phyloP scores from a whole-genome alignment of 2,888 invertebrate genomes.

The Harpalus rubripes region DNA sequence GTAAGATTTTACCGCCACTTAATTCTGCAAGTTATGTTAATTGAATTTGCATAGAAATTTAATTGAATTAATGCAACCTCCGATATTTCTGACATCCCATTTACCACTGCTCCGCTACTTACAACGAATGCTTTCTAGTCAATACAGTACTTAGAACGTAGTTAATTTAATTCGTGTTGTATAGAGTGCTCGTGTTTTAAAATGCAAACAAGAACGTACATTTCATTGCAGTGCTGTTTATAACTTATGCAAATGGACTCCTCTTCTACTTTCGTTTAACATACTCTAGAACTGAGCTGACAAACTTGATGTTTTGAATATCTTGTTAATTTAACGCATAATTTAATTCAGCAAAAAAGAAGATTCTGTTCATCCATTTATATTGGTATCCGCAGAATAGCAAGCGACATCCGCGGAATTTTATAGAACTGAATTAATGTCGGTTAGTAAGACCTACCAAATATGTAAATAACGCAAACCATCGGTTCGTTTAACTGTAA shows the following conservation, averaged over 20 bases:
- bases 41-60: conserved; percentile 14
- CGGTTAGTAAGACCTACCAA: no score
- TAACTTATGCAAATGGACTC: conserved; percentile 6
- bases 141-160: background rate
- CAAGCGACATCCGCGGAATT: no score
- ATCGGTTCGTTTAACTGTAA: no score
- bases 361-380: no score
- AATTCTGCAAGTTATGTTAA: background rate
- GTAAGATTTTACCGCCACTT: background rate
- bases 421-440: no score
- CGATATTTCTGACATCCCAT: background rate
- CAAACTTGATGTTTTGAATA: conserved; percentile 11
- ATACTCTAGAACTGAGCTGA: background rate
- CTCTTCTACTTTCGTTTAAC: background rate
- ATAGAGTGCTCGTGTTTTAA: background rate
- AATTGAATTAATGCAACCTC: conserved; percentile 8
- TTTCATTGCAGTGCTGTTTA: conserved; percentile 31
- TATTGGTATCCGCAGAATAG: no score
- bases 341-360: no score
- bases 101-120: background rate
- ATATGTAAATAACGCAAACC: no score
- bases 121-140: conserved; percentile 7
- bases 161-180: conserved; percentile 14
- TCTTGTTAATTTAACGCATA: conserved; percentile 14
- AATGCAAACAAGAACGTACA: conserved; percentile 17